Evolutionary conservation across 2,797 vertebrate genomes (phyloP).

Genomic region (Propithecus perrieri): DNA sequence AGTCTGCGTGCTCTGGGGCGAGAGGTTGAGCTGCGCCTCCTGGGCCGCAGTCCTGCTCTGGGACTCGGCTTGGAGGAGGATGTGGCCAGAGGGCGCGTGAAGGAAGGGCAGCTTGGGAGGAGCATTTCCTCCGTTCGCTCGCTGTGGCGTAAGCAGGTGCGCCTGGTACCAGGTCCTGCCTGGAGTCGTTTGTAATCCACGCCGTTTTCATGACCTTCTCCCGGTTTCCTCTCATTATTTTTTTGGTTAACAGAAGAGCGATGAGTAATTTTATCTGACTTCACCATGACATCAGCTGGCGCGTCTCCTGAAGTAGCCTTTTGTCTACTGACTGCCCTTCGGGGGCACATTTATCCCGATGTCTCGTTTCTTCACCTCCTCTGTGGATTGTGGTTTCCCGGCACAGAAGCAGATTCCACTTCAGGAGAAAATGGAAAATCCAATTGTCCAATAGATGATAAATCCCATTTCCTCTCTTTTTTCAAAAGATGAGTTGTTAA

Average conservation of each 20-base stretch:
- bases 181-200: not conserved
- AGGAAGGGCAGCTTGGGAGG: not conserved
- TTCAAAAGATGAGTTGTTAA: conserved; percentile 58
- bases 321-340: conserved; percentile 70
- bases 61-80: not conserved
- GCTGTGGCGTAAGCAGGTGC: not conserved
- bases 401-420: conserved; percentile 71
- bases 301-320: conserved; percentile 47
- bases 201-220: not conserved
- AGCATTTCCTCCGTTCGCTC: not conserved
- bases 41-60: not conserved
- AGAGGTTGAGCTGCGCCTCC: too few species aligned
- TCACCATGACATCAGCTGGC: conserved; percentile 55
- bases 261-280: conserved; percentile 81
- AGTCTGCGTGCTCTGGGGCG: too few species aligned
- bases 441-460: conserved; percentile 78
- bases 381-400: conserved; percentile 82
- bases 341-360: conserved; percentile 46
- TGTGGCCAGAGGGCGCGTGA: too few species aligned
- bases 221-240: not conserved
- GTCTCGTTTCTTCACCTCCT: conserved; percentile 70
- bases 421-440: conserved; percentile 76
- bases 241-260: not conserved
- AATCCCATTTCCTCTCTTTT: conserved; percentile 77
- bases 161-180: not conserved